Evolutionary conservation across 2,888 invertebrate species (phyloP), one percentile per base, ranked within the genome.

Genomic region (Ectobius pallidus): DNA sequence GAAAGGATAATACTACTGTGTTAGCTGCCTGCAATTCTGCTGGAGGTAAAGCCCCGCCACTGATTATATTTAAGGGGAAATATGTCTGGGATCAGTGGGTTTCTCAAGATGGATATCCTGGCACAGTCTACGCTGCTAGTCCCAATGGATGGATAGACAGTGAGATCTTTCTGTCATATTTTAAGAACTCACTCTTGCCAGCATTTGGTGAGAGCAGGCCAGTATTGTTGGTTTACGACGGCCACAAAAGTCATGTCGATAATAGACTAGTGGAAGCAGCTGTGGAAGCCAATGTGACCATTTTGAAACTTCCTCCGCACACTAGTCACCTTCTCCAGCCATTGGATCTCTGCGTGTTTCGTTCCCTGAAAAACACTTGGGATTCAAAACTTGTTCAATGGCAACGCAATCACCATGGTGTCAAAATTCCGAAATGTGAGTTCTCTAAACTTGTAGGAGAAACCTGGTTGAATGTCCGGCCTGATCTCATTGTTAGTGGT

Each of bases 1-100:
- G 80, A 52, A 79, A 77, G 77, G 78, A 80, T 68, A 81, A 80
- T 74, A 79, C 77, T 20, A 80, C 80, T 34, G 77, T 81, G 52
- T 76, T 80, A 69, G 74, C 78, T 58, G 69, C 71, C 22, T 73
- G 72, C 58, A 77, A 62, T 77, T 78, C 78, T 39, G 70, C 72
- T 73, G 80, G 80, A 49, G 77, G n/a, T n/a, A n/a, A n/a, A n/a
- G n/a, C n/a, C n/a, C n/a, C n/a, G n/a, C n/a, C n/a, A n/a, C n/a
- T 82, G 34, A 80, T 81, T 44, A 79, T 81, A 55, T 80, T 78
- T 74, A 80, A 80, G 71, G 78, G 80, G 18, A 81, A 80, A 76
- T 77, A 79, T 77, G 74, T 80, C n/a, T 82, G 81, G 80, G 79
- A 81, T 74, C 75, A 78, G 68, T 82, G 80, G 80, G 74, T 78